A percentile compares a stretch with the other conserved stretches of the same genome.
These are phyloP conservation scores for Drepana arcuata DNA, from an alignment of 1,140 invertebrate genomes.

Conservation along the genomic window DNA sequence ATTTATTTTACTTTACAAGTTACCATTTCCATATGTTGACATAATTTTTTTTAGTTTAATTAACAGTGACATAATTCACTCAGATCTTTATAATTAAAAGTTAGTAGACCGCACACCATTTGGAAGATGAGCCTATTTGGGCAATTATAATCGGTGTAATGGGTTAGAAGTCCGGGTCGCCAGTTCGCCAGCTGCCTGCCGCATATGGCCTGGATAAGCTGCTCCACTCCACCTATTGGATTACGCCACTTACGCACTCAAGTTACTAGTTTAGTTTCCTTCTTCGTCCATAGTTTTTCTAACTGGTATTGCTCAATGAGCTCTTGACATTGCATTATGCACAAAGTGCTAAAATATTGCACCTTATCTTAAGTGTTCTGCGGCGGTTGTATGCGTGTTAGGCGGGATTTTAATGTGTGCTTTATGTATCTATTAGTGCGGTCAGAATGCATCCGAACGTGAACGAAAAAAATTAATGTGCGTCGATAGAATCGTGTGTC, in stretches of 20 bases:
- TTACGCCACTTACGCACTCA: constrained; percentile 40
- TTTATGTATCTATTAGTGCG: constrained; percentile 19
- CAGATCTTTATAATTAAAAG: too few relatives aligned
- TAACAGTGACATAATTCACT: too few relatives aligned
- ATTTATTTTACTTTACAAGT: too few relatives aligned
- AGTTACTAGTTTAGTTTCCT: constrained; percentile 45
- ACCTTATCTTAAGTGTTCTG: too few relatives aligned
- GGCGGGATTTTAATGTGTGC: constrained; percentile 1
- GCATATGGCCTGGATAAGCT: constrained; percentile 55
- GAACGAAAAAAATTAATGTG: constrained; percentile 36
- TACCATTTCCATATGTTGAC: too few relatives aligned
- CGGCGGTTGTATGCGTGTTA: too few relatives aligned
- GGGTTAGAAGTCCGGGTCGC: constrained; percentile 55
- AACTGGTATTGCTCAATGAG: constrained; percentile 15
- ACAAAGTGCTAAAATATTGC: constrained; percentile 31
- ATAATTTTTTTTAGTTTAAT: too few relatives aligned
- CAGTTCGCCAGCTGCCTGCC: constrained; percentile 18
- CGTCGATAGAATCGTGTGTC: constrained; percentile 33
- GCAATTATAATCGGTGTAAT: constrained; percentile 63
- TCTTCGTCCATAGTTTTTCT: constrained; percentile 27
- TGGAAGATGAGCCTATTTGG: constrained; percentile 42
- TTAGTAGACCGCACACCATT: too few relatives aligned
- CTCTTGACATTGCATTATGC: constrained; percentile 31
- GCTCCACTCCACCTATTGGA: constrained; percentile 38
- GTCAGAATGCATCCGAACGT: constrained; percentile 23